Evolutionary conservation across 2,113 vertebrate genomes (phyloP).

Genomic region (Barbus barbus): DNA sequence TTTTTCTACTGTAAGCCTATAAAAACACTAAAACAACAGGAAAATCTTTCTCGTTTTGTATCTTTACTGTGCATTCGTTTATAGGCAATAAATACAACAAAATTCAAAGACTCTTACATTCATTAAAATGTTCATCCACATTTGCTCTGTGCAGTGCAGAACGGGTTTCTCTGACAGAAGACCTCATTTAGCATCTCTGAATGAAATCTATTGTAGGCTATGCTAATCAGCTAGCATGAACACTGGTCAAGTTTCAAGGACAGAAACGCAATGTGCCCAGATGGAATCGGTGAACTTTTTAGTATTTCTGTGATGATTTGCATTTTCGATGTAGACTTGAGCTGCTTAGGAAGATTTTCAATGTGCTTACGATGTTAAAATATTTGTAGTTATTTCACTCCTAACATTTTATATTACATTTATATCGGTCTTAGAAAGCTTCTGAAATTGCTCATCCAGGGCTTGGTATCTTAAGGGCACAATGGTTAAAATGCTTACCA

Average conservation of each 20-base stretch:
- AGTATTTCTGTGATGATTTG: background rate
- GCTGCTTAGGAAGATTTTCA: background rate
- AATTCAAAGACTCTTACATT: slow-evolving; percentile 32
- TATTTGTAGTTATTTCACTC: background rate
- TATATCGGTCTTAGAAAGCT: background rate
- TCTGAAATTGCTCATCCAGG: background rate
- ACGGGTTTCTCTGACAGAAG: background rate
- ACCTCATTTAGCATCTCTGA: background rate
- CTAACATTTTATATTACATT: background rate
- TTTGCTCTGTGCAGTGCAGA: background rate
- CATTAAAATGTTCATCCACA: background rate
- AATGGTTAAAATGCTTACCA: background rate
- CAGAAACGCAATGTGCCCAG: background rate
- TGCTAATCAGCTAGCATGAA: background rate
- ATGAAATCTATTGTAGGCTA: slow-evolving; percentile 1
- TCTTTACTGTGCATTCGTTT: slow-evolving; percentile 35
- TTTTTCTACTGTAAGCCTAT: slow-evolving; percentile 23
- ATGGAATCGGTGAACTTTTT: background rate
- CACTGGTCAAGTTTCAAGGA: background rate
- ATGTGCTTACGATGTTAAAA: background rate
- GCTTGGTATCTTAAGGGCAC: slow-evolving; percentile 12
- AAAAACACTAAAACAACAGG: slow-evolving; percentile 32
- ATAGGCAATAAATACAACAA: slow-evolving; percentile 40
- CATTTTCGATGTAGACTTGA: background rate
- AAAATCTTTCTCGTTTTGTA: slow-evolving; percentile 29